phyloP scores from a whole-genome alignment of 2,797 vertebrate species.

The Phrynocephalus vlangalii region DNA sequence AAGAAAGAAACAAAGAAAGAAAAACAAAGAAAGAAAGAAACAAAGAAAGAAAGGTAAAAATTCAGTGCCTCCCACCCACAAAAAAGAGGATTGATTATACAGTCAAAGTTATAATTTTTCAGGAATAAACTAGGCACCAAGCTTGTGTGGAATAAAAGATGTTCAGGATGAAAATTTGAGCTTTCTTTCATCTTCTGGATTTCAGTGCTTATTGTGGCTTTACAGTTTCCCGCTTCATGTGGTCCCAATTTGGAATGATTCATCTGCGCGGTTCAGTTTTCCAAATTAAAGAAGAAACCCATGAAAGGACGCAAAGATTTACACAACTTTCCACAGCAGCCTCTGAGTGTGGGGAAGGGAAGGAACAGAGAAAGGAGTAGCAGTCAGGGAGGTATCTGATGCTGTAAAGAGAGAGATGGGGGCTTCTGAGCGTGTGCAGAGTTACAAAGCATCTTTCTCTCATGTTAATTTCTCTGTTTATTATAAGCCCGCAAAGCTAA shows the following conservation, averaged over 20 bases:
- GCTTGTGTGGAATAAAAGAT: not conserved
- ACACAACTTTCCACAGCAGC: not conserved
- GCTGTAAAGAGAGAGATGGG: not conserved
- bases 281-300: not conserved
- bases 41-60: not conserved
- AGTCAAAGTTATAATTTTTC: not conserved
- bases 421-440: not conserved
- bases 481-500: too few relatives aligned
- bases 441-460: not conserved
- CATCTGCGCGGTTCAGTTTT: slow-evolving; percentile 1
- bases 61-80: not conserved
- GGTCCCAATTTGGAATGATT: slow-evolving; percentile 26
- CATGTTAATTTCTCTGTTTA: too few relatives aligned
- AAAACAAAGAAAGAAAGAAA: not conserved
- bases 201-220: slow-evolving; percentile 11
- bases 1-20: not conserved
- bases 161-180: not conserved
- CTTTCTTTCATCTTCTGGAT: not conserved
- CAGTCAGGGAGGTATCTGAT: not conserved
- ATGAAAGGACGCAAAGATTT: not conserved
- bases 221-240: slow-evolving; percentile 1
- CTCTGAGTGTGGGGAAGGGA: not conserved
- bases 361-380: not conserved
- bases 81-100: not conserved
- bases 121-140: not conserved